Base-by-base conservation (phyloP, 2,113 vertebrate genomes). In the Xenotilapia leptura region DNA sequence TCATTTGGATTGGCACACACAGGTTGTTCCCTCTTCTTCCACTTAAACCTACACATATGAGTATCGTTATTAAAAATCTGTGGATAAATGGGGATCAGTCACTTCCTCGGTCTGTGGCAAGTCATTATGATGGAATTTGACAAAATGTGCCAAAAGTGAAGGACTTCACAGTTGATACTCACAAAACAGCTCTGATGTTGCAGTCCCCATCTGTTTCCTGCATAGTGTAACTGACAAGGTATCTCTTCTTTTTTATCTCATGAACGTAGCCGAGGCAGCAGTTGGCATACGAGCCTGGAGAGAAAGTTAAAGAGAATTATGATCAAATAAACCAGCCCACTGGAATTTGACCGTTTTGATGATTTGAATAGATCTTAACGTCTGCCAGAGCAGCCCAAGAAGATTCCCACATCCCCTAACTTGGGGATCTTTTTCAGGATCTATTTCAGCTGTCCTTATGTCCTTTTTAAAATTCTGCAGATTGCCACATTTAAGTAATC, bases 151-250 rank as follows among this genome's bases (percentile, higher is more conserved):
- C 47, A 83, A 55, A 38, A 55, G 5, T 23, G 3, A 45, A 58
- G 36, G 38, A 68, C 11, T 75, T 33, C 47, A 56, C 15, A 33
- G 40, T 33, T 36, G 4, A 21, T 47, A 96, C 96, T 96, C 89
- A 97, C 96, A 96, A 88, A 70, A 96, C 84, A 10, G 96, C 96
- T 26, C 65, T 83, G 49, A 95, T 91, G 94, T 97, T 96, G 91
- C 96, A 97, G 73, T 93, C 95, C 1, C 96, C 96, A 85, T 97
- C 96, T 80, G 94, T 92, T 94, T 95, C 88, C 92, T 97, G 96
- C 2, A 80, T 82, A 84, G 87, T 91, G 92, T 94, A 97, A 31
- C 21, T 56, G 33, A 75, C 31, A 1, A 95, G 54, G 12, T 49
- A 83, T 49, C 0, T 90, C 14, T 47, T 91, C 2, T 1, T 4